A percentile compares a stretch with the other conserved stretches of the same genome.
Evolutionary conservation across 2,113 vertebrate genomes (phyloP).

Genomic region (Tautogolabrus adspersus): DNA sequence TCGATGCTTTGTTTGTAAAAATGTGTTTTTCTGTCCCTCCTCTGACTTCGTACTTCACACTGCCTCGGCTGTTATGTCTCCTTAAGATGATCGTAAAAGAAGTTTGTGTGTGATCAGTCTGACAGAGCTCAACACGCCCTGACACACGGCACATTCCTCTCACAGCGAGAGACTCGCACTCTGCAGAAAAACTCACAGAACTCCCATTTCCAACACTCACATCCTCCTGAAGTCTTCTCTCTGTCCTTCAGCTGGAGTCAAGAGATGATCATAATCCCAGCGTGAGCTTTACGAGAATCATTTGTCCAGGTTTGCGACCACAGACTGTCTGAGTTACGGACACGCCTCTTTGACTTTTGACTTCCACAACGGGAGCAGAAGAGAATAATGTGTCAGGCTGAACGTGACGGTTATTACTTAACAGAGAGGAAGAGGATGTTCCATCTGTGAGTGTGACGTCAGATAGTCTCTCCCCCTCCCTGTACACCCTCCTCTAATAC

Average conservation of each 20-base stretch:
- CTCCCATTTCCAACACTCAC: slow-evolving; percentile 32
- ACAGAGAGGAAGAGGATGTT: slow-evolving; percentile 42
- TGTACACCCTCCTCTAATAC: not conserved
- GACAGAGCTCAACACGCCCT: slow-evolving; percentile 19
- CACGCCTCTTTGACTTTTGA: not conserved
- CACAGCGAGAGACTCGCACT: not conserved
- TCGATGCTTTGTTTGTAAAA: no score
- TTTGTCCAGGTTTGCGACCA: not conserved
- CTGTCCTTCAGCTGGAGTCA: not conserved
- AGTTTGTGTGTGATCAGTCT: not conserved
- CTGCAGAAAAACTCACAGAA: not conserved
- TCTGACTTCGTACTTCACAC: not conserved
- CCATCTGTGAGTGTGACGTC: slow-evolving; percentile 11
- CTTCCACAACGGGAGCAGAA: not conserved
- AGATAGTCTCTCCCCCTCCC: slow-evolving; percentile 26
- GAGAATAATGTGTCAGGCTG: not conserved
- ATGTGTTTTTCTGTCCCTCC: not conserved
- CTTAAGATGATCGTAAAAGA: not conserved
- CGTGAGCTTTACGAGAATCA: not conserved
- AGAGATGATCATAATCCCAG: not conserved
- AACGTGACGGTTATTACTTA: not conserved
- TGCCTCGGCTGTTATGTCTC: not conserved
- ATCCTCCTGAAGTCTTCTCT: slow-evolving; percentile 19
- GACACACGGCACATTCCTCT: slow-evolving; percentile 24
- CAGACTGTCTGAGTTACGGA: not conserved